phyloP scores from a whole-genome alignment of 2,888 invertebrate species.

The Ochropleura plecta region DNA sequence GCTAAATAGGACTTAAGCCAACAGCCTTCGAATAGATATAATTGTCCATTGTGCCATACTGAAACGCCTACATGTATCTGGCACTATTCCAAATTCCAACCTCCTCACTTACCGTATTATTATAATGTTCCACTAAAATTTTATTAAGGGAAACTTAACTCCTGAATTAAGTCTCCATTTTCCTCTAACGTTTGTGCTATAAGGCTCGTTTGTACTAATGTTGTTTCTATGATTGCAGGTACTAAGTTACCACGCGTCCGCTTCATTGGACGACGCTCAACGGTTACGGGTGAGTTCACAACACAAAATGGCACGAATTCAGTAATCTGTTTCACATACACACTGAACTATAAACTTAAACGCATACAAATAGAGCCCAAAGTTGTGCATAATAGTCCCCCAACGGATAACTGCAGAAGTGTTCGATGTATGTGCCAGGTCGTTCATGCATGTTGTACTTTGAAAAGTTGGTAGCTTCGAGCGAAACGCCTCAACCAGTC shows the following conservation, averaged over 20 bases:
- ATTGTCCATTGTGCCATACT: slow-evolving; percentile 44
- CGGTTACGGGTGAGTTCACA: slow-evolving; percentile 93
- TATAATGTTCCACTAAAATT: slow-evolving; percentile 38
- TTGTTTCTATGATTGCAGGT: slow-evolving; percentile 83
- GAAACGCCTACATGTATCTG: slow-evolving; percentile 54
- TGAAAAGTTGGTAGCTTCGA: slow-evolving; percentile 51
- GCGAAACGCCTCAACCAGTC: slow-evolving; percentile 51
- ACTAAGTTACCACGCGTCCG: slow-evolving; percentile 98
- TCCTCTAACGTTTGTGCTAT: slow-evolving; percentile 13
- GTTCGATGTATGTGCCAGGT: slow-evolving; percentile 39
- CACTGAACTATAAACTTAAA: slow-evolving; percentile 21
- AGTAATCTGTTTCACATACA: slow-evolving; percentile 31
- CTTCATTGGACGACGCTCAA: slow-evolving; percentile 96
- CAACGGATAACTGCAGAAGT: slow-evolving; percentile 36
- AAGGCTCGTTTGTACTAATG: background rate
- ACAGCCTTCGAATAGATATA: slow-evolving; percentile 40
- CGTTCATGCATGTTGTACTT: slow-evolving; percentile 42
- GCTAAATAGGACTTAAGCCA: slow-evolving; percentile 39
- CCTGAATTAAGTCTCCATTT: slow-evolving; percentile 21
- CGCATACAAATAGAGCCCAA: slow-evolving; percentile 13
- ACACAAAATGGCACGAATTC: slow-evolving; percentile 44
- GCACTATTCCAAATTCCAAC: slow-evolving; percentile 49
- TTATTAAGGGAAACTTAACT: slow-evolving; percentile 16
- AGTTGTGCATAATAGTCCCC: background rate
- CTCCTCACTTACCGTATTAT: slow-evolving; percentile 39